Evolutionary conservation across 64 coral and sea anemone species (phyloP).

Genomic region (Porites australiensis): DNA sequence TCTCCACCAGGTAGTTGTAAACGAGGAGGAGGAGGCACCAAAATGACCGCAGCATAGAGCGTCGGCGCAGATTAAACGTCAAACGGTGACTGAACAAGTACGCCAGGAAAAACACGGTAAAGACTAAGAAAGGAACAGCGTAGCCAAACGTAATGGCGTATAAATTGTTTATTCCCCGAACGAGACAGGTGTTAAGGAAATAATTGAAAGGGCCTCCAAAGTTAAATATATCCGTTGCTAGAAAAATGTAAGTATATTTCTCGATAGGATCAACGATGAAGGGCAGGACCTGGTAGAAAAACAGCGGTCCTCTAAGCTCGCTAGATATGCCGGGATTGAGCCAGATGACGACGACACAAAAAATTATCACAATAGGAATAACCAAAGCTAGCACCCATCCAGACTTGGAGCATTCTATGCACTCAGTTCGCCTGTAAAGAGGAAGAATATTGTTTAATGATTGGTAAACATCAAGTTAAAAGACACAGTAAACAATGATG

Average conservation of each 20-base stretch:
- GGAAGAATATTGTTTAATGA: no score
- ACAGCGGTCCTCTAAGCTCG: constrained; percentile 75
- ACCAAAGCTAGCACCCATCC: constrained; percentile 72
- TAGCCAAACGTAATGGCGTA: constrained; percentile 53
- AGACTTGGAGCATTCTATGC: constrained; percentile 28
- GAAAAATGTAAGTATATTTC: constrained; percentile 30
- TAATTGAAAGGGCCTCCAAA: constrained; percentile 73
- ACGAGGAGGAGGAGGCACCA: constrained; percentile 79
- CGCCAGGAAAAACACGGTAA: constrained; percentile 54
- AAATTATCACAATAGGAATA: constrained; percentile 37
- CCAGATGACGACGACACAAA: constrained; percentile 74
- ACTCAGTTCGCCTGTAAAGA: not conserved
- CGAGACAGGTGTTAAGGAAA: constrained; percentile 42
- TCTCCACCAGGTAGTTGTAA: constrained; percentile 71
- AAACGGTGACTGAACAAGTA: constrained; percentile 68
- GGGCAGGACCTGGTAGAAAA: constrained; percentile 81
- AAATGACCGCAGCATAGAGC: constrained; percentile 65
- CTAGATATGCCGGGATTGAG: constrained; percentile 77
- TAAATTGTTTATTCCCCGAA: constrained; percentile 47
- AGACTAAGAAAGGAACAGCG: constrained; percentile 38
- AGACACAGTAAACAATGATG: no score
- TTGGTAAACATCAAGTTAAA: no score
- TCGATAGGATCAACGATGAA: constrained; percentile 63
- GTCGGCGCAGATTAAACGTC: constrained; percentile 53
- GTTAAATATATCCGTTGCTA: constrained; percentile 68